Base-by-base conservation (phyloP, 2,888 invertebrate species). In the Tenthredo mesomela region DNA sequence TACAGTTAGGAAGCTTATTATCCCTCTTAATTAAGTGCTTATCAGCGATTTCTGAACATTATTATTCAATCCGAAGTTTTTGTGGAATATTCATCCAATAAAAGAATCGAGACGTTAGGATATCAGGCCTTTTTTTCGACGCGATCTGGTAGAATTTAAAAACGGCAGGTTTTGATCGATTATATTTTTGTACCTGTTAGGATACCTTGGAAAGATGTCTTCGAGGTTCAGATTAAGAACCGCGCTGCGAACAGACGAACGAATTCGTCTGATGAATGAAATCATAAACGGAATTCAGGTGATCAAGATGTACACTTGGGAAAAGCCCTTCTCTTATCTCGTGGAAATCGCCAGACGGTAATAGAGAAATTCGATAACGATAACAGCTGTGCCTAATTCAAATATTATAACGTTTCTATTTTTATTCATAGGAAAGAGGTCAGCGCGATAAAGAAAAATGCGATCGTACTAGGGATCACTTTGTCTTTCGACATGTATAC, bases 241-340 rank as follows among this genome's bases (percentile, higher is more conserved):
- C 0, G 97, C 98, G 0, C 93, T 96, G 54, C 94, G 96, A 83
- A 98, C 98, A 0, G 98, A 99, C 93, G 95, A 97, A 88, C 94
- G 99, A 6, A 96, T 99, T 1, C 94, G 97, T 40, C 93, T 98
- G 0, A 98, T 98, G 98, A 98, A 97, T 91, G 98, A 98, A 92
- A 96, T 98, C 0, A 96, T 98, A 58, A 95, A 96, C 89, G 98
- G 98, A 1, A 97, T 98, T 88, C 95, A 97, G 86, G 96, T 97
- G 0, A 97, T 98, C 87, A 98, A 98, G 92, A 98, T 98, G 97
- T 98, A 97, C 90, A 96, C 97, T 0, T 98, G 98, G 96, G 98
- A 98, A 92, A 95, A 95, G 61, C 96, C 97, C 0, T 98, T 98
- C 91, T 96, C 96, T 0, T 94, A 95, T 33, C 91, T 96, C 4